Conservation (phyloP, 2,888 invertebrate genomes). For the Chaetogeoica ovagalla region DNA sequence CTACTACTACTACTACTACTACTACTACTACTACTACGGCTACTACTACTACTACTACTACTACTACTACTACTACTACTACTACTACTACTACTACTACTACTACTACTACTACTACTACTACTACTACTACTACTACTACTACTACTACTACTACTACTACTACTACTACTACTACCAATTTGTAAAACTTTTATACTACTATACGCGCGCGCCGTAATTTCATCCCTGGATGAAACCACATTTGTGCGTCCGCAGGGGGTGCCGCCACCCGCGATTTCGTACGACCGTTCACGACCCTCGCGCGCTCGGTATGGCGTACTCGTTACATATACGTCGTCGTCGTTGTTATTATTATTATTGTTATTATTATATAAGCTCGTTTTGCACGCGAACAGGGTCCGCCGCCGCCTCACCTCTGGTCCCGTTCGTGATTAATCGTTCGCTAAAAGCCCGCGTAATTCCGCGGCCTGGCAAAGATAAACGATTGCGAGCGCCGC, state of each 20-base stretch:
- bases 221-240: conserved; percentile 13
- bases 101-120: background rate
- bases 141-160: background rate
- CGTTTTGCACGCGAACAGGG: too few relatives aligned
- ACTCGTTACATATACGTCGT: too few relatives aligned
- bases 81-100: conserved; percentile 17
- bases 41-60: background rate
- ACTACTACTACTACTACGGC: conserved; percentile 4
- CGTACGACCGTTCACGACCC: background rate
- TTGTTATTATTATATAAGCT: too few relatives aligned
- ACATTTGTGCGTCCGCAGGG: too few relatives aligned
- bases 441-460: conserved; percentile 45
- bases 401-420: background rate
- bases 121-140: conserved; percentile 23
- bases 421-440: conserved; percentile 41
- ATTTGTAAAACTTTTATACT: conserved; percentile 19
- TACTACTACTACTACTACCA: background rate
- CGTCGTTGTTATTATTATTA: too few relatives aligned
- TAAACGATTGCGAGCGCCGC: conserved; percentile 35
- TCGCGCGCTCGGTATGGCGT: too few relatives aligned
- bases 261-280: conserved; percentile 7
- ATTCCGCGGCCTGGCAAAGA: conserved; percentile 46
- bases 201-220: conserved; percentile 9
- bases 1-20: background rate
- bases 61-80: conserved; percentile 18